Conservation (phyloP, 2,797 vertebrate species). For the Scyliorhinus canicula region DNA sequence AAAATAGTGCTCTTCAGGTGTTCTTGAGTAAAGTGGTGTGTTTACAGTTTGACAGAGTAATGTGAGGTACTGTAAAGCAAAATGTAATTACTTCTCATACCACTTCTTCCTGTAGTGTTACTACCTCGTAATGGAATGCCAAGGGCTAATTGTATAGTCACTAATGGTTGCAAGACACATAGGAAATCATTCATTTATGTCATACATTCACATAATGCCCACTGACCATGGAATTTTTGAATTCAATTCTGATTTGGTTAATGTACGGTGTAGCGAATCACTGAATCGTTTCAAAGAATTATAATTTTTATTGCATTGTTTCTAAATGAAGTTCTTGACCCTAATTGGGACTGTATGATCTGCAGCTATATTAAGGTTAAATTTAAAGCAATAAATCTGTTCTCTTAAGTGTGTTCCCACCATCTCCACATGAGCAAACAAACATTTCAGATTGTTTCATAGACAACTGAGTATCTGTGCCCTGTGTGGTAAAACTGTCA, state of each 20-base stretch:
- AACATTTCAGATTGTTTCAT: neutral
- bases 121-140: slow-evolving; percentile 28
- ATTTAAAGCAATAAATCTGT: neutral
- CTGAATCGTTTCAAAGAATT: neutral
- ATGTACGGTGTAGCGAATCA: neutral
- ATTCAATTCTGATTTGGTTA: neutral
- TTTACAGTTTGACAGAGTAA: slow-evolving; percentile 21
- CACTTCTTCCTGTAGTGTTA: slow-evolving; percentile 16
- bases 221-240: neutral
- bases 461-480: neutral
- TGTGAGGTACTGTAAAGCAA: slow-evolving; percentile 25
- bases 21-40: slow-evolving; percentile 13
- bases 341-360: neutral
- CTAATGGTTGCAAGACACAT: neutral
- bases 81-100: neutral
- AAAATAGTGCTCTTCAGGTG: neutral
- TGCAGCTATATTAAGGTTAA: neutral
- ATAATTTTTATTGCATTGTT: neutral
- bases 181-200: neutral
- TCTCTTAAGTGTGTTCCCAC: neutral
- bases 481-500: neutral
- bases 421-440: neutral
- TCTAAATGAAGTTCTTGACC: neutral
- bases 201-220: neutral
- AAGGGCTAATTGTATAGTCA: neutral